Base-by-base conservation (phyloP, 2,888 invertebrate genomes). In the Synergus laeviventris region DNA sequence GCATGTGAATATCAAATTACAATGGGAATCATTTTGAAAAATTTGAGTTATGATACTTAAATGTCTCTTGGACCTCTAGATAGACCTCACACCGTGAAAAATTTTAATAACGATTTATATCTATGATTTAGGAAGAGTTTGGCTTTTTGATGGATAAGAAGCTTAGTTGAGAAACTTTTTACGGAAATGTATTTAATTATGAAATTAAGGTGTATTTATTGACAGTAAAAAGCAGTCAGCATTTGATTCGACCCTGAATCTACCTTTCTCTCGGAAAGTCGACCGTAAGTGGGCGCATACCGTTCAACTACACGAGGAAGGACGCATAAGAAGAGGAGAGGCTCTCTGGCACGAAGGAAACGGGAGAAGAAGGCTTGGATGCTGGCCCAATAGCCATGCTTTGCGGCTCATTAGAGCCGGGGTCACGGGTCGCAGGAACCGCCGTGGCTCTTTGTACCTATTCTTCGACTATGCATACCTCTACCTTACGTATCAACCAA, bases 321-420 rank as follows among this genome's bases (percentile, higher is more conserved):
- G 49, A 49, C 49, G 49, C 49, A n/a, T 49, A n/a, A n/a, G 49
- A n/a, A 49, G 49, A 49, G n/a, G 49, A 49, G 49, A 49, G 49
- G 49, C n/a, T 49, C 49, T 49, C 49, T n/a, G n/a, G 49, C 49
- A 49, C n/a, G 49, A n/a, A 49, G 49, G n/a, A 49, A 49, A 16
- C n/a, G n/a, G n/a, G 49, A 49, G 49, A 49, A 49, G 49, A 49
- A n/a, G 49, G 49, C 49, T 49, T 49, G 49, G 49, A 49, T 49
- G 49, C 49, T 49, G 49, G 74, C 83, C 88, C 88, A 88, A 88
- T 88, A 86, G 87, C 87, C 85, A 83, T 83, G 86, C 85, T 86
- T 80, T 82, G 86, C 84, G 85, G 87, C 87, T 89, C 89, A 88
- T 89, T 88, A 89, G 86, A 87, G 86, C 78, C 80, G 79, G 82